phyloP scores from a whole-genome alignment of 2,888 invertebrate genomes.

The Cryptocheilus praepositus region DNA sequence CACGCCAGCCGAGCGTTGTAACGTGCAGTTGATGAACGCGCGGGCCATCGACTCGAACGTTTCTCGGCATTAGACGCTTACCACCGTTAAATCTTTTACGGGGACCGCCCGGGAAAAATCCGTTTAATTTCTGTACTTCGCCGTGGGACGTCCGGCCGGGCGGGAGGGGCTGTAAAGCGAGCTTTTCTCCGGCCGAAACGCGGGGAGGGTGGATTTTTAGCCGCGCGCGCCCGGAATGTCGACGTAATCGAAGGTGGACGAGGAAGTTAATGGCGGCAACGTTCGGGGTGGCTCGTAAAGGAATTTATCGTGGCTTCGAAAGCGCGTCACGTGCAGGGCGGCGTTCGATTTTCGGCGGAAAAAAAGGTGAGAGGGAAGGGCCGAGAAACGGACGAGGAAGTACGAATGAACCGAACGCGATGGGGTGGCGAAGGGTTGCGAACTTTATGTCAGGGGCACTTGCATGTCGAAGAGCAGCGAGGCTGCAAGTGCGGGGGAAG shows the following conservation, averaged over 20 bases:
- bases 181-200: background rate
- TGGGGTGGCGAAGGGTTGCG: background rate
- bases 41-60: slow-evolving; percentile 9
- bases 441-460: background rate
- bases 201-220: background rate
- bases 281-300: slow-evolving; percentile 44
- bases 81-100: slow-evolving; percentile 25
- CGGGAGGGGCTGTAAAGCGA: slow-evolving; percentile 13
- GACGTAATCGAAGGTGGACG: slow-evolving; percentile 52
- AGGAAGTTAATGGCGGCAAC: slow-evolving; percentile 49
- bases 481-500: background rate
- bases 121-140: slow-evolving; percentile 33
- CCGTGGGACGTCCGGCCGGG: background rate
- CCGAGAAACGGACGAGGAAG: background rate
- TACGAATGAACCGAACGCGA: background rate
- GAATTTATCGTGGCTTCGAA: slow-evolving; percentile 55
- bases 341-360: slow-evolving; percentile 40
- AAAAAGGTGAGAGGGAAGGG: slow-evolving; percentile 12
- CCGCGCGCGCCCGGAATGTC: slow-evolving; percentile 38
- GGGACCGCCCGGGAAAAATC: slow-evolving; percentile 15
- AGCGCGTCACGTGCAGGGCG: slow-evolving; percentile 52
- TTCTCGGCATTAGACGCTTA: slow-evolving; percentile 19
- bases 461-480: background rate
- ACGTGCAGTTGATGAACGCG: background rate
- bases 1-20: background rate